Evolutionary conservation across 2,797 vertebrate genomes (phyloP), one percentile per base, ranked within the genome.

Genomic region (Manis pentadactyla): DNA sequence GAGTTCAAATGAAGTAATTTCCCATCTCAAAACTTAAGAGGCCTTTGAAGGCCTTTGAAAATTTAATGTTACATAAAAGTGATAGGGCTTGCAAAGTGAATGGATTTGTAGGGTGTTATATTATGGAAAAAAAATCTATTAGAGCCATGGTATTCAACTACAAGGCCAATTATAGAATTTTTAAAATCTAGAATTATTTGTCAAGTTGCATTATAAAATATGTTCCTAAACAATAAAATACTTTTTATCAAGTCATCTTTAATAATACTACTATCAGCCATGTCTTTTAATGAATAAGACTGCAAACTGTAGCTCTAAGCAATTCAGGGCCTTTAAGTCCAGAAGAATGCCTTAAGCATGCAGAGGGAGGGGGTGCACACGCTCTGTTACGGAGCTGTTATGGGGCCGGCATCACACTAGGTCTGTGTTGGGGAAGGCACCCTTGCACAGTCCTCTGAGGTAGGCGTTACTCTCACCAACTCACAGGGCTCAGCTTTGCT

Each of bases 21-120:
- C 31, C 37, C 21, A 77, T 42, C 27, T 74, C 18, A 88, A 96
- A 95, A 69, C 4, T 92, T 82, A 59, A 63, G 75, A 88, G 94
- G 25, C 0, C 25, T 73, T 79, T 74, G 23, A 21, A 23, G 7
- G 23, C 84, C 82, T 95, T 90, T 57, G 49, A 90, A 69, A 42
- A 85, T 39, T 25, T n/a, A 21, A 69, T 68, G 17, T 71, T 71
- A 34, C 59, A 53, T 59, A 57, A 68, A 85, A 84, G 10, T 5
- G 8, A 53, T 2, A 39, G 7, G 23, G 15, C 25, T 34, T 68
- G 81, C 27, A 63, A 96, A 96, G 21, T 46, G 2, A 74, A 37
- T n/a, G 55, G 31, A 5, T 87, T 93, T 66, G 55, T 68, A 14
- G 82, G 49, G 71, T 51, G 15, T 74, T 61, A 34, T 82, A 42